Evolutionary conservation across 2,797 vertebrate genomes (phyloP).

Genomic region (Clarias pachynema): DNA sequence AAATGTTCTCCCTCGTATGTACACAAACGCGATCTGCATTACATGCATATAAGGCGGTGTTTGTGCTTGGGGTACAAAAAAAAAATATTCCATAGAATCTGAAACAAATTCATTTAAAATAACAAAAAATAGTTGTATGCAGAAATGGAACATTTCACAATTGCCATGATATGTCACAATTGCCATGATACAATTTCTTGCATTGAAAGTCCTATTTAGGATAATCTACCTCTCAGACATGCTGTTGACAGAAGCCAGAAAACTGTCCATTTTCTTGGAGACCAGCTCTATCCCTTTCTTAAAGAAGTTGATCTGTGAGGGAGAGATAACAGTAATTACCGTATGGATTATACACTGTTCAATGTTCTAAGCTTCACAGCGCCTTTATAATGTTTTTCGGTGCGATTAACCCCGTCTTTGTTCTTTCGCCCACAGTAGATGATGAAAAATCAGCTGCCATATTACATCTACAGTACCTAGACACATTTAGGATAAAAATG

Average conservation of each 20-base stretch:
- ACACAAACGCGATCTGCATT: background rate
- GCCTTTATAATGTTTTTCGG: background rate
- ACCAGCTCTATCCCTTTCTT: constrained; percentile 94
- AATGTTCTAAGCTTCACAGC: background rate
- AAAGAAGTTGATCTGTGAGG: constrained; percentile 86
- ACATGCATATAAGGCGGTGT: background rate
- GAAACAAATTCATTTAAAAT: background rate
- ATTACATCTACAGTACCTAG: too few relatives aligned
- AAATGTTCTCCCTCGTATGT: background rate
- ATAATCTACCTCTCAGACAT: constrained; percentile 87
- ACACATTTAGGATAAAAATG: background rate
- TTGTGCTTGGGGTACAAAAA: background rate
- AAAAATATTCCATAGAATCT: background rate
- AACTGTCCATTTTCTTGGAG: constrained; percentile 90
- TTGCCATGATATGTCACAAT: background rate
- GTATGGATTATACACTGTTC: background rate
- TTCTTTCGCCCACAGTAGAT: background rate
- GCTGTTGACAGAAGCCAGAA: constrained; percentile 83
- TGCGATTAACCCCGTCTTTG: background rate
- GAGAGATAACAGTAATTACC: background rate
- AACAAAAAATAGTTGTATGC: background rate
- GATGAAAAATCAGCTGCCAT: background rate
- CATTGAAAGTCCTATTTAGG: background rate
- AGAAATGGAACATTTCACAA: background rate
- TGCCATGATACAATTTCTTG: too few relatives aligned